phyloP scores from a whole-genome alignment of 2,797 vertebrate species.

The Martes flavigula region DNA sequence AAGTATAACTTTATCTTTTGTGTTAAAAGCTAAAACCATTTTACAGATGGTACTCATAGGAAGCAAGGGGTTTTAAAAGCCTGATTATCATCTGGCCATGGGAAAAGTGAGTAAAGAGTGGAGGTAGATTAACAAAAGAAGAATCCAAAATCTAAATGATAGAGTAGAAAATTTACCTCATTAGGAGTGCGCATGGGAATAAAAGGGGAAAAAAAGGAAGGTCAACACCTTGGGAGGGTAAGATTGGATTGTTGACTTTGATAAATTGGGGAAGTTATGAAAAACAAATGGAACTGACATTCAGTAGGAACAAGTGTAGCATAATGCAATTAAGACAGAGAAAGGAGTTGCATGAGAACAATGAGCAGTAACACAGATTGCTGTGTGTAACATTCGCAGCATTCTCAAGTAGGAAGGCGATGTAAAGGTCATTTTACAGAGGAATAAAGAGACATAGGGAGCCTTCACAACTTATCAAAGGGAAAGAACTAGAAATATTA shows the following conservation, averaged over 20 bases:
- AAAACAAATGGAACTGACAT: conserved; percentile 30
- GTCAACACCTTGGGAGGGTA: background rate
- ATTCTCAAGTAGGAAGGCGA: background rate
- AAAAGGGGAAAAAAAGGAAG: background rate
- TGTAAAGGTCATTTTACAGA: background rate
- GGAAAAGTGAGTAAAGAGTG: background rate
- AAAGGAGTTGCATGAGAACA: background rate
- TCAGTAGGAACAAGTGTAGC: background rate
- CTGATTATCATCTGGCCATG: background rate
- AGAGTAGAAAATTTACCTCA: background rate
- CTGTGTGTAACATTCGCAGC: background rate
- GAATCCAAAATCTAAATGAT: background rate
- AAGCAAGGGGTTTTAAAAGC: background rate
- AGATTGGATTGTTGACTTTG: conserved; percentile 48
- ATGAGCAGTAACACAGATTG: background rate
- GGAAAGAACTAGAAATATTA: background rate
- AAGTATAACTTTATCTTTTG: background rate
- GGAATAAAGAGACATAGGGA: background rate
- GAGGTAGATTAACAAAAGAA: background rate
- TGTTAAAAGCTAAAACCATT: background rate
- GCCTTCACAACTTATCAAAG: background rate
- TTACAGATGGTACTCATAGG: background rate
- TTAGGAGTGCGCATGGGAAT: background rate
- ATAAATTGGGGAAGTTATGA: conserved; percentile 38
- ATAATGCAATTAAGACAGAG: conserved; percentile 27